These are phyloP conservation scores for Esox niger DNA, from an alignment of 2,113 vertebrate species.

Conservation along the genomic window DNA sequence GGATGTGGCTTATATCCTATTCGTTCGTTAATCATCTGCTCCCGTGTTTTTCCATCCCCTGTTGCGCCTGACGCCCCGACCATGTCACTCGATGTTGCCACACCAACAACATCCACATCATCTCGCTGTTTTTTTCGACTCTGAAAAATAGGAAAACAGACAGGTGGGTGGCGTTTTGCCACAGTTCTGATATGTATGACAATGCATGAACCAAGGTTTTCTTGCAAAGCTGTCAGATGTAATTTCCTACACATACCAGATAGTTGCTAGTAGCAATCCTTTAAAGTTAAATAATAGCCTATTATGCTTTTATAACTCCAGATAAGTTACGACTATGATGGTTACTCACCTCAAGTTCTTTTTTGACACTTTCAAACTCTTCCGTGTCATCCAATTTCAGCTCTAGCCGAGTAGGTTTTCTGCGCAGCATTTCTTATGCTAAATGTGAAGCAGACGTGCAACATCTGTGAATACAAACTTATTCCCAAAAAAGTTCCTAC, in stretches of 20 bases:
- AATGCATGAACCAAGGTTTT: too few relatives aligned
- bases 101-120: slow-evolving; percentile 78
- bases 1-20: slow-evolving; percentile 95
- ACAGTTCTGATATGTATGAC: too few relatives aligned
- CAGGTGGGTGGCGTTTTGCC: not conserved
- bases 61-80: slow-evolving; percentile 73
- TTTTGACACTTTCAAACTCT: slow-evolving; percentile 91
- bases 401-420: slow-evolving; percentile 92
- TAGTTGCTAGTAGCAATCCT: too few relatives aligned
- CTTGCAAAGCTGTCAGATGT: not conserved
- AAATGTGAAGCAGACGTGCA: not conserved
- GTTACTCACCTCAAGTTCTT: slow-evolving; percentile 85
- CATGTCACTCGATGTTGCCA: slow-evolving; percentile 71
- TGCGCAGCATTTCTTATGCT: slow-evolving; percentile 78
- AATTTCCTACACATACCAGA: not conserved
- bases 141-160: slow-evolving; percentile 56
- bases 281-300: not conserved
- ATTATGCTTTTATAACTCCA: not conserved
- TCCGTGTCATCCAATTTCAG: slow-evolving; percentile 94
- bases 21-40: slow-evolving; percentile 89
- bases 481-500: too few relatives aligned
- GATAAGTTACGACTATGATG: not conserved
- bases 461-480: too few relatives aligned
- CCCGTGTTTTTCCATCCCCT: slow-evolving; percentile 77
- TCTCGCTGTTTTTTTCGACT: slow-evolving; percentile 88